phyloP scores from a whole-genome alignment of 2,797 vertebrate genomes.

The Rhinoraja longicauda region DNA sequence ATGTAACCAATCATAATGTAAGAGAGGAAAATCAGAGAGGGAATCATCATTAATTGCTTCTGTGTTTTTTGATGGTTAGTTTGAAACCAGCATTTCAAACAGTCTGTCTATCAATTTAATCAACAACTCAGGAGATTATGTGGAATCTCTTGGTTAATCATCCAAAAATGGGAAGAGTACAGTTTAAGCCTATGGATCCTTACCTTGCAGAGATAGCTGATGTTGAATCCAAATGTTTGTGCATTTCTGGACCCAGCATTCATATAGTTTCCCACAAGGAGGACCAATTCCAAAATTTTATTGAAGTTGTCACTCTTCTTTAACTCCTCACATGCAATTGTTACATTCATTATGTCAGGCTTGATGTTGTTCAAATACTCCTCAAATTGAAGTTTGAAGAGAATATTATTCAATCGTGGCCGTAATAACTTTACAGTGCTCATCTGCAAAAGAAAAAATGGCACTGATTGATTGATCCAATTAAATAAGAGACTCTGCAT shows the following conservation, averaged over 20 bases:
- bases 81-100: neutral
- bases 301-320: slow-evolving; percentile 88
- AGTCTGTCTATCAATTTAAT: neutral
- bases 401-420: slow-evolving; percentile 80
- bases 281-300: slow-evolving; percentile 76
- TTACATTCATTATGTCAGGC: slow-evolving; percentile 90
- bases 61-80: too few relatives aligned
- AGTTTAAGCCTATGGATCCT: slow-evolving; percentile 39
- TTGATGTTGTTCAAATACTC: slow-evolving; percentile 93
- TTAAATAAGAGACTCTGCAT: neutral
- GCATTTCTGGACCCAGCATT: slow-evolving; percentile 93
- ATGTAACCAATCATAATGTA: neutral
- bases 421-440: slow-evolving; percentile 87
- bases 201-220: slow-evolving; percentile 95
- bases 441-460: slow-evolving; percentile 63
- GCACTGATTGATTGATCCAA: neutral
- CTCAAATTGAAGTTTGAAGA: slow-evolving; percentile 90
- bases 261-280: slow-evolving; percentile 95
- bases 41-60: neutral
- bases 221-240: slow-evolving; percentile 88
- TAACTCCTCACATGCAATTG: slow-evolving; percentile 89
- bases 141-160: neutral
- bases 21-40: neutral
- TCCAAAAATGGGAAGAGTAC: neutral
- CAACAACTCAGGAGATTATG: neutral